Base-by-base conservation (phyloP, 2,113 vertebrate species). In the Planiliza haematocheilus region DNA sequence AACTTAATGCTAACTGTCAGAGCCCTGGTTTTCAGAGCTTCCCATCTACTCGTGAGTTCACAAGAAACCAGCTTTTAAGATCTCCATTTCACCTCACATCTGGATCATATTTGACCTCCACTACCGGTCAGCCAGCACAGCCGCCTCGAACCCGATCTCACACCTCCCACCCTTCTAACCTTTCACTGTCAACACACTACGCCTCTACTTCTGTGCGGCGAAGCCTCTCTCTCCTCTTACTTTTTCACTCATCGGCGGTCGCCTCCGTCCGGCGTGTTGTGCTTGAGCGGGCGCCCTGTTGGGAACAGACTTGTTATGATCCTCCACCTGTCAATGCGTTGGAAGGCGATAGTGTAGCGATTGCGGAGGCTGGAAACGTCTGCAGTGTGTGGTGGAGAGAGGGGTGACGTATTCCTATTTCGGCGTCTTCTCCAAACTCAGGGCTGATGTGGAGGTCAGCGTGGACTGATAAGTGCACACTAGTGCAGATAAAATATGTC, bases 171-270 rank as follows among this genome's bases (percentile, higher is more conserved):
- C 66, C 73, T 48, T 83, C 84, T 91, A 73, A 42, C 46, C 57
- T 91, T 89, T 9, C 89, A 80, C 81, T 83, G 66, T 87, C 84
- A 87, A 86, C 81, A 89, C 77, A 37, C 50, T 36, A 13, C 55
- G 7, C 74, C 82, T 70, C 52, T 17, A 30, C 74, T 42, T 70
- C 68, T 70, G 83, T 81, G 62, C 24, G 81, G 73, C 67, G 36
- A 9, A 37, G 30, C 3, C 30, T 59, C 51, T n/a, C 3, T 45
- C 21, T 52, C 62, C 66, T 10, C 14, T n/a, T n/a, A n/a, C n/a
- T n/a, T n/a, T n/a, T n/a, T n/a, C 68, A 1, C 49, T 70, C 42
- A 30, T 11, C 16, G 9, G 61, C 1, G 58, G 42, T 13, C 7
- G 1, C 71, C 42, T 70, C 30, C 1, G 14, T 56, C 65, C 18